Evolutionary conservation across 1,140 invertebrate genomes (phyloP), one percentile per base, ranked within the genome.

Genomic region (Ptiloglossa arizonensis): DNA sequence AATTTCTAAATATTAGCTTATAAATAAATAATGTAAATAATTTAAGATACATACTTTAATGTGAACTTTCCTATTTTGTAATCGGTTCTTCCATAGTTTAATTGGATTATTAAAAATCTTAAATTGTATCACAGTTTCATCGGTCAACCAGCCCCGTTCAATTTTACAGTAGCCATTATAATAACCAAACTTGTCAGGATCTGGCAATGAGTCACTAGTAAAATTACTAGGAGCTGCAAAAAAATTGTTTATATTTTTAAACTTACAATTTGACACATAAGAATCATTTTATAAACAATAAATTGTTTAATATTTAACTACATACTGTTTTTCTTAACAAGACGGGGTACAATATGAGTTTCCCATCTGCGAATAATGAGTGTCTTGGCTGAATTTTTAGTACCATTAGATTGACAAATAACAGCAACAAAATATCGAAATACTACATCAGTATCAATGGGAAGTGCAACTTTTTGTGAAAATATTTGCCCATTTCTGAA

Each of bases 81-180:
- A 95, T 82, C 95, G 95, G 86, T 95, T 95, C 87, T 97, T 97
- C 95, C 95, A 96, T 73, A 98, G 94, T 74, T 95, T 95, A 74
- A 98, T 95, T 2, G 98, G 96, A 87, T 96, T 96, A 85, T 96
- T 96, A 86, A 95, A 96, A 86, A 98, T 93, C 90, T 98, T 97
- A 59, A 99, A 95, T 90, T 98, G 97, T 60, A 98, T 94, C 63
- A 97, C 93, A 41, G 96, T 96, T 90, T 98, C 97, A 73, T 95
- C 94, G 32, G 96, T 98, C 1, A 99, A 92, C 98, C 98, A 99
- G 0, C 98, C 98, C 64, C 94, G 94, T 86, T 96, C 96, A 15
- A 97, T 92, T 81, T 94, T 95, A 38, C 93, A 92, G 50, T 93
- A 92, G 24, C 94, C 93, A 87, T 95, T 94, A 90, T 95, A 94